Percentiles rank a stretch among this genome's conserved stretches.
phyloP scores from a whole-genome alignment of 2,888 invertebrate species.

The Rhogogaster chlorosoma region DNA sequence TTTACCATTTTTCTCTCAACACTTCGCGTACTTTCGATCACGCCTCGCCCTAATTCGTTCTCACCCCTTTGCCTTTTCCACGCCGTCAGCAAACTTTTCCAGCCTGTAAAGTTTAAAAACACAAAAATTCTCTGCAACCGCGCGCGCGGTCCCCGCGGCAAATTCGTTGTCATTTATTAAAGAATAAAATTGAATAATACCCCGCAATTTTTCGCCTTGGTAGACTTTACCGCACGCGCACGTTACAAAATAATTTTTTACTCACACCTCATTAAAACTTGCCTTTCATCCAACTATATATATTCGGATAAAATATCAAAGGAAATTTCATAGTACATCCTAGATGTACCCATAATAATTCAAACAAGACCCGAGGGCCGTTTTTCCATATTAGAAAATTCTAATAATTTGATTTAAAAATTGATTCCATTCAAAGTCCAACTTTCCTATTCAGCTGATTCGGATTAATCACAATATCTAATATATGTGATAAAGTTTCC shows the following conservation, averaged over 20 bases:
- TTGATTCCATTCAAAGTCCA: neutral
- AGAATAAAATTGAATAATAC: slow-evolving; percentile 23
- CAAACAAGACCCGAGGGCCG: neutral
- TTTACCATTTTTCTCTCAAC: slow-evolving; percentile 48
- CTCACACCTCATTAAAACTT: slow-evolving; percentile 1
- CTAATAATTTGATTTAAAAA: neutral
- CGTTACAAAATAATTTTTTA: slow-evolving; percentile 8
- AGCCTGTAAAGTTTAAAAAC: slow-evolving; percentile 38
- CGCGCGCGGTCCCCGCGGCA: neutral
- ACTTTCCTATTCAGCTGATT: neutral
- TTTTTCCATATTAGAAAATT: neutral
- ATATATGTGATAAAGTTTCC: neutral
- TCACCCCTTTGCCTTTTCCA: slow-evolving; percentile 41
- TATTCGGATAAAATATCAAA: neutral
- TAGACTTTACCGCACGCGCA: neutral
- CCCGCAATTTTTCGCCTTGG: slow-evolving; percentile 7
- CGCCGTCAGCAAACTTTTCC: slow-evolving; percentile 36
- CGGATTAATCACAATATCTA: neutral
- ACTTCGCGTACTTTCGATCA: slow-evolving; percentile 43
- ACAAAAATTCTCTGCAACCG: slow-evolving; percentile 17
- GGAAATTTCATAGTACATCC: neutral
- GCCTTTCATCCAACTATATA: neutral
- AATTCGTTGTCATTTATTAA: slow-evolving; percentile 34
- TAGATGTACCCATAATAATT: neutral
- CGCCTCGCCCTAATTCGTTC: slow-evolving; percentile 45